A percentile compares a stretch with the other conserved stretches of the same genome.
phyloP scores from a whole-genome alignment of 2,113 vertebrate species.

The Odocoileus hemionus region DNA sequence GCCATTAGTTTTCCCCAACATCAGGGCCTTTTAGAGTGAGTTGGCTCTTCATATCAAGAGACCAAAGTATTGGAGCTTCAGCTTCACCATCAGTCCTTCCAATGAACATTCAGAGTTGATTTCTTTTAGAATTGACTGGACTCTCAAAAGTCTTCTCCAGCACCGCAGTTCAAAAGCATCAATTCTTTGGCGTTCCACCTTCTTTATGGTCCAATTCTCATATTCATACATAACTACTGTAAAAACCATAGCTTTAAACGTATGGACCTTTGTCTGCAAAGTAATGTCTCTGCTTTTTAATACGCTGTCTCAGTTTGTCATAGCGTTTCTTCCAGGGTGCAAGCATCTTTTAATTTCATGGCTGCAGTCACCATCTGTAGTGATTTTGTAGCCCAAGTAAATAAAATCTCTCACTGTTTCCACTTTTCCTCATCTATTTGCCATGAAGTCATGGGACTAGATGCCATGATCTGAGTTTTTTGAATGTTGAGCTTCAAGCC shows the following conservation, averaged over 20 bases:
- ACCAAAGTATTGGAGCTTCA: not conserved
- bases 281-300: not conserved
- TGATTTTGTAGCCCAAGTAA: not conserved
- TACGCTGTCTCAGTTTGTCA: accelerated
- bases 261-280: not conserved
- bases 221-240: not conserved
- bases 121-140: not conserved
- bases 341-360: not conserved
- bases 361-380: not conserved
- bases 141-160: not conserved
- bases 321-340: not conserved
- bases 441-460: not conserved
- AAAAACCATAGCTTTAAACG: not conserved
- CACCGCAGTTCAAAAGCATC: not conserved
- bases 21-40: not conserved
- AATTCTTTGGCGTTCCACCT: not conserved
- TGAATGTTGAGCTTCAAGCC: not conserved
- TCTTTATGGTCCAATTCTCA: not conserved
- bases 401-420: not conserved
- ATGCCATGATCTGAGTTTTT: not conserved
- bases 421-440: not conserved
- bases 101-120: not conserved
- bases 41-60: not conserved
- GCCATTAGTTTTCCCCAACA: not conserved
- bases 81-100: not conserved